A percentile compares a stretch with the other conserved stretches of the same genome.
These are phyloP conservation scores for Perccottus glenii DNA, from an alignment of 2,113 vertebrate species.

Conservation along the genomic window DNA sequence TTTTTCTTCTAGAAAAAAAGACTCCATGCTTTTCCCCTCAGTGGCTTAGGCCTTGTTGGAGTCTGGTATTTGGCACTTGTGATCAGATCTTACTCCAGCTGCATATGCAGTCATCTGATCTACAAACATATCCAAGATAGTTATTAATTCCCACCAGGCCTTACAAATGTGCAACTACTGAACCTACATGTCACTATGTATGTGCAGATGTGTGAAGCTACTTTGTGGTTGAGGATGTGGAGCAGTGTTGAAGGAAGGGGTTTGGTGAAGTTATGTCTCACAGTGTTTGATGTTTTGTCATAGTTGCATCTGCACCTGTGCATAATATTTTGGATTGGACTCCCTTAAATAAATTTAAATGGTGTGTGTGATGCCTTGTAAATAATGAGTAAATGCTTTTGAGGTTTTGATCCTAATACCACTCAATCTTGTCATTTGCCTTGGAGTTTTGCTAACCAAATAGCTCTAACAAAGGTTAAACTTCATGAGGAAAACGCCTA, in stretches of 20 bases:
- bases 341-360: too few relatives aligned
- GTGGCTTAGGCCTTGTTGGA: slow-evolving; percentile 2
- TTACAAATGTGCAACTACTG: neutral
- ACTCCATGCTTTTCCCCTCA: neutral
- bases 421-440: too few relatives aligned
- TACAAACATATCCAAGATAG: neutral
- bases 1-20: slow-evolving; percentile 11
- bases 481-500: too few relatives aligned
- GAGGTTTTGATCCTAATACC: too few relatives aligned
- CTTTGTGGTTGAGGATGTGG: slow-evolving; percentile 1
- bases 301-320: slow-evolving; percentile 5
- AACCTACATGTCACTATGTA: neutral
- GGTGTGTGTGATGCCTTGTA: too few relatives aligned
- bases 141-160: neutral
- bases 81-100: neutral
- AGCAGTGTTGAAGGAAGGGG: neutral
- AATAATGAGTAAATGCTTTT: too few relatives aligned
- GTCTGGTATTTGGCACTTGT: neutral
- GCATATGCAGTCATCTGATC: slow-evolving; percentile 3
- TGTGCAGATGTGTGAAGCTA: neutral
- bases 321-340: neutral
- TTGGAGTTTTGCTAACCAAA: too few relatives aligned
- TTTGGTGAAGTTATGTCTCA: neutral
- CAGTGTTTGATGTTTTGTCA: slow-evolving; percentile 1
- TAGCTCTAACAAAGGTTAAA: too few relatives aligned